A percentile compares a stretch with the other conserved stretches of the same genome.
Evolutionary conservation across 2,888 invertebrate species (phyloP).

Genomic region (Chalcosyrphus nemorum): DNA sequence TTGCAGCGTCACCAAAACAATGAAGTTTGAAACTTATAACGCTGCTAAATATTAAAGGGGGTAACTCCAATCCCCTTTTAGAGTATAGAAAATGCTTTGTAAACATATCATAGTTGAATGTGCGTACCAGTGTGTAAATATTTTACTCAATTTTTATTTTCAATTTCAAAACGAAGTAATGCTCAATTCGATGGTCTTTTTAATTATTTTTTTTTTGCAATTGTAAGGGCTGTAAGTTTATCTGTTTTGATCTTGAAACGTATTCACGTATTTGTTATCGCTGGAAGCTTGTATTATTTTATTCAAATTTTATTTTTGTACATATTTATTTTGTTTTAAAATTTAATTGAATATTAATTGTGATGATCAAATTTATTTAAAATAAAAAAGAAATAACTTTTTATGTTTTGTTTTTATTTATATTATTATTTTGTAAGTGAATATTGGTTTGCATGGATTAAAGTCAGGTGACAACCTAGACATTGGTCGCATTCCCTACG

Average conservation of each 20-base stretch:
- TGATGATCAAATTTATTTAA: conserved; percentile 32
- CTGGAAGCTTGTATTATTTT: neutral
- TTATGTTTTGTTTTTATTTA: conserved; percentile 6
- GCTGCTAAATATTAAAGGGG: too few species aligned
- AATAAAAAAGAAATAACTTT: conserved; percentile 28
- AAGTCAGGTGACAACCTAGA: too few species aligned
- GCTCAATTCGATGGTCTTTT: conserved; percentile 8
- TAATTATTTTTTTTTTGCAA: too few species aligned
- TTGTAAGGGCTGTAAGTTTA: neutral
- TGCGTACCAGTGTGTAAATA: conserved; percentile 14
- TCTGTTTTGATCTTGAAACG: neutral
- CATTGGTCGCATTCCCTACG: too few species aligned
- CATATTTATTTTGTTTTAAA: conserved; percentile 9
- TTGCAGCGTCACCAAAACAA: conserved; percentile 79
- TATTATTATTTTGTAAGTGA: too few species aligned
- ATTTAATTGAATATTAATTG: neutral
- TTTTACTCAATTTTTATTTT: conserved; percentile 2
- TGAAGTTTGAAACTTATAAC: conserved; percentile 51
- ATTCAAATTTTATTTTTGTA: conserved; percentile 9
- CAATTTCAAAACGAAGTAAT: conserved; percentile 11
- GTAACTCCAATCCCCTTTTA: too few species aligned
- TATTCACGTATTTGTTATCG: neutral
- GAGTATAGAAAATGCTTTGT: conserved; percentile 21
- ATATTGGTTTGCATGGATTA: too few species aligned
- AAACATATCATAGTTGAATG: conserved; percentile 51